Conservation (phyloP, 2,888 invertebrate species). For the Limnephilus lunatus region DNA sequence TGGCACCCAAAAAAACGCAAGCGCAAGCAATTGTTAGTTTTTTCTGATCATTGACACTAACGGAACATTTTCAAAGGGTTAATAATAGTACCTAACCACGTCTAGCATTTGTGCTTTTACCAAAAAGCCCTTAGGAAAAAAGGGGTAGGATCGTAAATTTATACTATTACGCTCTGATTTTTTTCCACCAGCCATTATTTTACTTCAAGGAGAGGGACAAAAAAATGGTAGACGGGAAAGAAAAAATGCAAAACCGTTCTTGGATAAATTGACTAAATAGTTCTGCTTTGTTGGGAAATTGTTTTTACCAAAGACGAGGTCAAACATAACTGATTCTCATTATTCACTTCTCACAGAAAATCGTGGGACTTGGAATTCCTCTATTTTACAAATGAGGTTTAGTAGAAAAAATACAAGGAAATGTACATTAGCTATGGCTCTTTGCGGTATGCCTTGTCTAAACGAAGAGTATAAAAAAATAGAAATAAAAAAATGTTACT, state of each 20-base stretch:
- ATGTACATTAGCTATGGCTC: not conserved
- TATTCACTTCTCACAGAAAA: not conserved
- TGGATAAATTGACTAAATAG: constrained; percentile 23
- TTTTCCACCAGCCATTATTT: not conserved
- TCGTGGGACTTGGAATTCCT: constrained; percentile 22
- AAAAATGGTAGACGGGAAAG: not conserved
- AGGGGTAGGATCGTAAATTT: not conserved
- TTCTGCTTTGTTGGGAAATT: constrained; percentile 21
- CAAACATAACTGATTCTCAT: constrained; percentile 2
- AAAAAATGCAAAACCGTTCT: constrained; percentile 44
- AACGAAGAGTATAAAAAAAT: not conserved
- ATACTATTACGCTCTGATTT: constrained; percentile 15
- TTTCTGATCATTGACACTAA: not conserved
- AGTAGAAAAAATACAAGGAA: constrained; percentile 10
- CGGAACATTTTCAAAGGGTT: constrained; percentile 17
- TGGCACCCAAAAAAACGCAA: not conserved
- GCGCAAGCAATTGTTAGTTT: not conserved
- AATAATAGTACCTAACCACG: not conserved
- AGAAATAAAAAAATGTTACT: not conserved
- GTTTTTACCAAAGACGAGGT: constrained; percentile 36
- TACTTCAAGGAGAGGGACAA: not conserved
- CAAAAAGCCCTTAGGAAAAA: not conserved
- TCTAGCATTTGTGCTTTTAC: not conserved
- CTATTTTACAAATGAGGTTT: not conserved
- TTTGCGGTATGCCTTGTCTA: not conserved